Evolutionary conservation across 1,140 invertebrate genomes (phyloP).

Genomic region (Agrilus planipennis): DNA sequence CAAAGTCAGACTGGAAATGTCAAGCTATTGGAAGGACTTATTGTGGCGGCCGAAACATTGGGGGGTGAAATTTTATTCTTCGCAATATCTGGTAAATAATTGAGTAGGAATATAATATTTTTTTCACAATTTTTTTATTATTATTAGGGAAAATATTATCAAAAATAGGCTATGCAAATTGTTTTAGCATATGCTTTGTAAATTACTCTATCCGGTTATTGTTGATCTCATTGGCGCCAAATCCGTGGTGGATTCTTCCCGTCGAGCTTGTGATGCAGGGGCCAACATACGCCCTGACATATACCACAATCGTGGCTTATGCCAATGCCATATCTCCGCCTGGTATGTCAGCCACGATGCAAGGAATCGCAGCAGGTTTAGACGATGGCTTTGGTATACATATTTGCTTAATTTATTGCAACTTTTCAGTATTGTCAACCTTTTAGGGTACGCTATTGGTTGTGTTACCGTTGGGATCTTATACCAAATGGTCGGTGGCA

Average conservation of each 20-base stretch:
- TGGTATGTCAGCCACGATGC: constrained; percentile 68
- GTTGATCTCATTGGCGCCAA: constrained; percentile 54
- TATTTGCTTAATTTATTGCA: constrained; percentile 12
- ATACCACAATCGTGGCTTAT: constrained; percentile 65
- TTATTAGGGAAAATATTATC: constrained; percentile 55
- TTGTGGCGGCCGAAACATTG: constrained; percentile 60
- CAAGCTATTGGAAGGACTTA: constrained; percentile 63
- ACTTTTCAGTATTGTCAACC: not conserved
- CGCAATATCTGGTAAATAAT: constrained; percentile 44
- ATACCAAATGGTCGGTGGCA: constrained; percentile 44
- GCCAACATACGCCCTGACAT: constrained; percentile 65
- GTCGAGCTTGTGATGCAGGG: constrained; percentile 65
- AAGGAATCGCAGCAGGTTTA: constrained; percentile 71
- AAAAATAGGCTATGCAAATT: constrained; percentile 55
- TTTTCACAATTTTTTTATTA: not conserved
- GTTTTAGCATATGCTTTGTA: constrained; percentile 57
- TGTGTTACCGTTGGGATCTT: constrained; percentile 47
- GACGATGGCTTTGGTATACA: constrained; percentile 63
- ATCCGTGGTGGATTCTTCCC: constrained; percentile 60
- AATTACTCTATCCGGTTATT: constrained; percentile 54
- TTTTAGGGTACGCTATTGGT: constrained; percentile 47
- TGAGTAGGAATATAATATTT: not conserved
- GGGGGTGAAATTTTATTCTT: constrained; percentile 66
- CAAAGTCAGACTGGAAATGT: constrained; percentile 47
- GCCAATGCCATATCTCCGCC: constrained; percentile 60